Evolutionary conservation across 2,797 vertebrate genomes (phyloP).

Genomic region (Pipistrellus pipistrellus): DNA sequence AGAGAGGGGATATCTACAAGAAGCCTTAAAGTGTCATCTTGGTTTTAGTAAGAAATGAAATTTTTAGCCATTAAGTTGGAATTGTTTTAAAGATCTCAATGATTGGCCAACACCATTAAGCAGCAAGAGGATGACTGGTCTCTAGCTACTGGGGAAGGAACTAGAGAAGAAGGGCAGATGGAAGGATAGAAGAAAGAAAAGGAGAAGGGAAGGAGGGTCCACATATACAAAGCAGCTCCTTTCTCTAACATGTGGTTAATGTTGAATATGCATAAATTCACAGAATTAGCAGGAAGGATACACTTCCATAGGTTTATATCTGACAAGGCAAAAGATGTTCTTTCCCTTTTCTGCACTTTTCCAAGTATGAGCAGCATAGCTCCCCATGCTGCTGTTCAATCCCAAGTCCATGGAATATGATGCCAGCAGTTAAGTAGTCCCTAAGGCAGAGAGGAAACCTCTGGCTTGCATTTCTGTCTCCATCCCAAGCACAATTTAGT

Average conservation of each 20-base stretch:
- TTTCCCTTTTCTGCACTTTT: neutral
- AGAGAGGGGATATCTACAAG: neutral
- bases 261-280: neutral
- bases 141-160: neutral
- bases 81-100: neutral
- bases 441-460: neutral
- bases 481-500: neutral
- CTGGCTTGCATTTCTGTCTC: neutral
- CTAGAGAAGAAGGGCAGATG: neutral
- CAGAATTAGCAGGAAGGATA: neutral
- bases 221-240: neutral
- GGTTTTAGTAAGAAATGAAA: neutral
- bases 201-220: neutral
- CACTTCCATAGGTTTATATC: neutral
- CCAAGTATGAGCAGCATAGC: neutral
- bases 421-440: neutral
- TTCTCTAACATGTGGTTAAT: neutral
- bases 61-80: neutral
- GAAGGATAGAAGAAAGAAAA: too few species aligned
- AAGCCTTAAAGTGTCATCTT: constrained; percentile 28
- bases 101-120: neutral
- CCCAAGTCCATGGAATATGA: neutral
- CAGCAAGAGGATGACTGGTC: neutral
- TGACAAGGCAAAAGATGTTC: neutral
- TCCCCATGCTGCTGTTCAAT: neutral